Evolutionary conservation across 2,888 invertebrate genomes (phyloP).

Genomic region (Thalpophila matura): DNA sequence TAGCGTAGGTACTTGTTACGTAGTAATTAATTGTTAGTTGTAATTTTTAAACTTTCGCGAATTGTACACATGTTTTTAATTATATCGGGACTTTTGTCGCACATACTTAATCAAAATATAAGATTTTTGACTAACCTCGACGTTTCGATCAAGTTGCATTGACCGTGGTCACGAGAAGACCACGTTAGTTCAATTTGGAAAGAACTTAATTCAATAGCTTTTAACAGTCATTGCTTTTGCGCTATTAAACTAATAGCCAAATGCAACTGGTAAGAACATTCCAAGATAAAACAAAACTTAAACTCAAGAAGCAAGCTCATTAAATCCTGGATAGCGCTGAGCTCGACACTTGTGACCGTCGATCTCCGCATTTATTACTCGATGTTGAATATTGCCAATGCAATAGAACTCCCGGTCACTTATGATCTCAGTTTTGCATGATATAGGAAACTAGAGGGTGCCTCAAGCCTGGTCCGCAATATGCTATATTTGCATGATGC

Average conservation of each 20-base stretch:
- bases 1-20: no score
- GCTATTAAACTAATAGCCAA: not conserved
- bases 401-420: slow-evolving; percentile 29
- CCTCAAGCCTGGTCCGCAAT: slow-evolving; percentile 5
- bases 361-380: slow-evolving; percentile 33
- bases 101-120: no score
- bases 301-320: slow-evolving; percentile 21
- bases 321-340: slow-evolving; percentile 22
- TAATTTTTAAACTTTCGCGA: no score
- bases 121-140: no score
- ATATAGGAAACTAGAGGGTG: slow-evolving; percentile 4
- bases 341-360: slow-evolving; percentile 17
- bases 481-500: no score
- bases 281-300: slow-evolving; percentile 20
- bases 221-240: not conserved
- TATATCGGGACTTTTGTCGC: no score
- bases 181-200: not conserved
- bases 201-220: not conserved
- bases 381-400: slow-evolving; percentile 31
- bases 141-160: no score
- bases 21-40: no score
- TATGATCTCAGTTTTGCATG: slow-evolving; percentile 11
- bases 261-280: slow-evolving; percentile 31
- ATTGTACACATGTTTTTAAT: no score
- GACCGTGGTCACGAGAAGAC: no score